Percentiles rank a stretch among this genome's conserved stretches.
phyloP scores from a whole-genome alignment of 2,797 vertebrate genomes.

The Argyrosomus regius region DNA sequence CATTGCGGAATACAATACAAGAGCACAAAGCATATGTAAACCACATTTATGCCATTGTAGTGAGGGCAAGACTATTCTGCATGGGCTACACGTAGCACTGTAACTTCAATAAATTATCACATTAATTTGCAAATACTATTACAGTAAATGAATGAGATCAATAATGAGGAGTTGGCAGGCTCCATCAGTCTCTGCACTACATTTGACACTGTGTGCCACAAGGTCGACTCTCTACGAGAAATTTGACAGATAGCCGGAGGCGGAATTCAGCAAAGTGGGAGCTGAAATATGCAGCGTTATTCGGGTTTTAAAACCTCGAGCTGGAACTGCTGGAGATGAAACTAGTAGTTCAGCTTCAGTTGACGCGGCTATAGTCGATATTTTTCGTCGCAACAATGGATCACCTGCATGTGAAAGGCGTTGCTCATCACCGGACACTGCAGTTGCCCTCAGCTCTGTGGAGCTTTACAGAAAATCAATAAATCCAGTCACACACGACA shows the following conservation, averaged over 20 bases:
- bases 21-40: not conserved
- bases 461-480: not conserved
- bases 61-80: not conserved
- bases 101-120: slow-evolving; percentile 18
- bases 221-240: slow-evolving; percentile 23
- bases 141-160: slow-evolving; percentile 39
- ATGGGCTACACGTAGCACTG: not conserved
- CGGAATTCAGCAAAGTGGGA: slow-evolving; percentile 17
- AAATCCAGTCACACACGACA: not conserved
- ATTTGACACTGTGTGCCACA: slow-evolving; percentile 3
- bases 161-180: slow-evolving; percentile 34
- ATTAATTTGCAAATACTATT: slow-evolving; percentile 33
- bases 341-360: not conserved
- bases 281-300: not conserved
- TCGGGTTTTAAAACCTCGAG: not conserved
- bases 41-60: not conserved
- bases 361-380: not conserved
- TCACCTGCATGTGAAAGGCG: not conserved
- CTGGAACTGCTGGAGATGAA: not conserved
- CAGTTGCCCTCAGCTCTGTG: not conserved
- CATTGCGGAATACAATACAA: not conserved
- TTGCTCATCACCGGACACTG: not conserved
- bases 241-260: slow-evolving; percentile 23
- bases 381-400: not conserved
- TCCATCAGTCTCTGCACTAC: slow-evolving; percentile 31